Percentiles rank a stretch among this genome's conserved stretches.
phyloP scores from a whole-genome alignment of 2,113 vertebrate species.

The Rhodinocichla rosea region DNA sequence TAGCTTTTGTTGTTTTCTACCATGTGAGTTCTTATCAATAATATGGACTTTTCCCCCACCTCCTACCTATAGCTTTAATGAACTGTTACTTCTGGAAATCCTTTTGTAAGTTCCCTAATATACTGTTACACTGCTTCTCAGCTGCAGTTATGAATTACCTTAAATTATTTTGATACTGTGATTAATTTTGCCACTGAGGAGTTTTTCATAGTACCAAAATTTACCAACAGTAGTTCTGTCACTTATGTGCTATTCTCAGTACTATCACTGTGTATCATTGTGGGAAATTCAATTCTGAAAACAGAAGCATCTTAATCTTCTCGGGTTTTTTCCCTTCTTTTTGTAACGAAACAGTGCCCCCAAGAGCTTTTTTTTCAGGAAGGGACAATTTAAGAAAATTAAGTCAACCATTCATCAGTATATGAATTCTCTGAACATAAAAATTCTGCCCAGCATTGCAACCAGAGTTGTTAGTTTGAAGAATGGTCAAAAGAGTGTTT shows the following conservation, averaged over 20 bases:
- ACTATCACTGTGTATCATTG: neutral
- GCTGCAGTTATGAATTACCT: neutral
- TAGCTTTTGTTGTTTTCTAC: neutral
- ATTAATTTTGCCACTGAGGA: neutral
- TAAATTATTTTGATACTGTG: neutral
- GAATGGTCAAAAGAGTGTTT: neutral
- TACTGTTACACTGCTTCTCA: neutral
- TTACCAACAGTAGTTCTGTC: neutral
- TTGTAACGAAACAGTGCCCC: slow-evolving; percentile 60
- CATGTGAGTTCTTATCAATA: neutral
- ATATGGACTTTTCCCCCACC: neutral
- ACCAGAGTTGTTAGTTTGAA: neutral
- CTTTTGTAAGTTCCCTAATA: neutral
- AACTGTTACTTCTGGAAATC: neutral
- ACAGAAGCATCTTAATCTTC: neutral
- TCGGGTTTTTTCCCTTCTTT: neutral
- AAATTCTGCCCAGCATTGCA: neutral
- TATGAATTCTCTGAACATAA: neutral
- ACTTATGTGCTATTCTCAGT: neutral
- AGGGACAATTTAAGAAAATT: neutral
- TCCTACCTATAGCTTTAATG: neutral
- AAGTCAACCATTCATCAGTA: neutral
- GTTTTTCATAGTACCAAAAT: neutral
- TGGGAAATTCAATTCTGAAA: neutral
- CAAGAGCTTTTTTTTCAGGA: slow-evolving; percentile 31